Evolutionary conservation across 2,113 vertebrate genomes (phyloP).

Genomic region (Petromus typicus): DNA sequence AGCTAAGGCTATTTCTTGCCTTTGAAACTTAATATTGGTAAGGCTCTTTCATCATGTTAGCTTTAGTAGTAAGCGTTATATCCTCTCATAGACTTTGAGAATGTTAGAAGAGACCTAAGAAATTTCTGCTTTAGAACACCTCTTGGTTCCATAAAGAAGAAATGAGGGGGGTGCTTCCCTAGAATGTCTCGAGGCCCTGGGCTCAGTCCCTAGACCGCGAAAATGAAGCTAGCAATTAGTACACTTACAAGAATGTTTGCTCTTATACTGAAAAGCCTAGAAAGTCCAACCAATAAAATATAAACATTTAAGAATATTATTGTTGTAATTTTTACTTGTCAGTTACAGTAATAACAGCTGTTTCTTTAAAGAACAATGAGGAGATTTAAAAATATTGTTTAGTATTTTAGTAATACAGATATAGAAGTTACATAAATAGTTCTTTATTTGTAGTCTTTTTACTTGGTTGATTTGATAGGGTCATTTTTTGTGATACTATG

Average conservation of each 20-base stretch:
- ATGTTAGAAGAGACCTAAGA: not conserved
- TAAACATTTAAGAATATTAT: not conserved
- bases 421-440: not conserved
- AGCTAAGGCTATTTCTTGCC: slow-evolving; percentile 88
- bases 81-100: not conserved
- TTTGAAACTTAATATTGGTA: slow-evolving; percentile 86
- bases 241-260: slow-evolving; percentile 32
- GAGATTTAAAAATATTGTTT: not conserved
- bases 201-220: not conserved
- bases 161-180: not conserved
- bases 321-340: not conserved
- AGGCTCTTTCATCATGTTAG: slow-evolving; percentile 76
- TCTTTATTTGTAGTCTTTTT: slow-evolving; percentile 11
- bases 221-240: not conserved
- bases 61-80: slow-evolving; percentile 59
- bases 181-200: not conserved
- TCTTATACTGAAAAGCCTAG: slow-evolving; percentile 67
- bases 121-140: slow-evolving; percentile 1
- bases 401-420: not conserved
- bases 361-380: not conserved
- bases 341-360: not conserved
- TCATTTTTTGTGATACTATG: not conserved
- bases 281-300: slow-evolving; percentile 67
- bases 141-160: slow-evolving; percentile 1
- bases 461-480: not conserved